Base-by-base conservation (phyloP, 2,113 vertebrate species). In the Himantopus leucocephalus region DNA sequence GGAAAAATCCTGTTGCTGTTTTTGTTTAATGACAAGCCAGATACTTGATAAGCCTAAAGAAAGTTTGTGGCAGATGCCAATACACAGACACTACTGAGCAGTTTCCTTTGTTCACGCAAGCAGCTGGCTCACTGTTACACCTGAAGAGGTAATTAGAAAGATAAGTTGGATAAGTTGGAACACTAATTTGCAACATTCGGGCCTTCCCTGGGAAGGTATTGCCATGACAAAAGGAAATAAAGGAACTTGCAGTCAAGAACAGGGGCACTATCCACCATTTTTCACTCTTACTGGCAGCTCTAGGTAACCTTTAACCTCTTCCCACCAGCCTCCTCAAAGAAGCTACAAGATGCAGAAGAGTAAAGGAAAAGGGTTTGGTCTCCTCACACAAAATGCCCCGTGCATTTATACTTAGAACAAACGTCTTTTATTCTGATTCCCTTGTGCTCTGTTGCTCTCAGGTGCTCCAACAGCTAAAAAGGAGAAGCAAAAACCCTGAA, bases 241-340 rank as follows among this genome's bases (percentile, higher is more conserved):
- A 93, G 90, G 91, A 78, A 75, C 77, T 94, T 11, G 16, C 53
- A 96, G 93, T 90, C 94, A 94, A 96, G 95, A 97, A 88, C 95
- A 95, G 95, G 90, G 95, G 92, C 85, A 50, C 92, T 95, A 62
- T 89, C 96, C 94, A 96, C 95, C 88, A 97, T 98, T 98, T 97
- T 97, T 98, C 97, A 97, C 97, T 95, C 94, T 94, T 84, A 79
- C 77, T 98, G 96, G 95, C 96, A 98, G 97, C 96, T 95, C 94
- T 77, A 71, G 80, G 82, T 91, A 96, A 97, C 97, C 97, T 97
- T 97, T 98, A 97, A 97, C 97, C 97, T 97, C 96, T 98, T 98
- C 97, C 97, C 97, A 98, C 97, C 97, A 98, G 97, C 92, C 89
- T 96, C 60, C 93, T 97, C 93, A 97, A 97, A 97, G 97, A 92